Conservation (phyloP, 2,113 vertebrate genomes). For the Bubalus kerabau region DNA sequence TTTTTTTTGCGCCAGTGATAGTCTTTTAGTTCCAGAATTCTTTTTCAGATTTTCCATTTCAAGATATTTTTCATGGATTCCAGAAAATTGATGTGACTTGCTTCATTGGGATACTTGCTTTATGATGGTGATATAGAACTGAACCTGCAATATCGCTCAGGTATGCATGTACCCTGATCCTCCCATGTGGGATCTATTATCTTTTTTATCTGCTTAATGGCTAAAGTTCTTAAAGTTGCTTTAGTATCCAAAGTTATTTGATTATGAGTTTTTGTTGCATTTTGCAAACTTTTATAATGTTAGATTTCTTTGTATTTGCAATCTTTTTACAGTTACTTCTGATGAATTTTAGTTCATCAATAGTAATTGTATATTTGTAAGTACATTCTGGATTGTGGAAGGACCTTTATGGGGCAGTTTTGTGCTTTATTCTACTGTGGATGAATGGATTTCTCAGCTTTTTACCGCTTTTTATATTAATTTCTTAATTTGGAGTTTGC, state of each 20-base stretch:
- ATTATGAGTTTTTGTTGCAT: not conserved
- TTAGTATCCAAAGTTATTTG: not conserved
- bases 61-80: not conserved
- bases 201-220: not conserved
- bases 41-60: conserved; percentile 12
- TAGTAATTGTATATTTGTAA: not conserved
- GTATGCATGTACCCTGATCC: not conserved
- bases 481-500: not conserved
- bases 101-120: not conserved
- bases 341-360: not conserved
- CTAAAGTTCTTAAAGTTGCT: not conserved
- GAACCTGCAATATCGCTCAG: not conserved
- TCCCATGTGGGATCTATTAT: not conserved
- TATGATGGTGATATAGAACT: not conserved
- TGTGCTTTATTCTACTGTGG: not conserved
- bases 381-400: not conserved
- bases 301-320: not conserved
- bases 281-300: not conserved
- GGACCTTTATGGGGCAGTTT: not conserved
- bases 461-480: not conserved
- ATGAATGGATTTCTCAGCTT: not conserved
- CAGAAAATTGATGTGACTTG: not conserved
- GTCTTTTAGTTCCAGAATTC: not conserved
- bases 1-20: not conserved
- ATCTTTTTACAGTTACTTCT: not conserved